Conservation (phyloP, 2,797 vertebrate genomes). For the Myiotriccus ornatus region DNA sequence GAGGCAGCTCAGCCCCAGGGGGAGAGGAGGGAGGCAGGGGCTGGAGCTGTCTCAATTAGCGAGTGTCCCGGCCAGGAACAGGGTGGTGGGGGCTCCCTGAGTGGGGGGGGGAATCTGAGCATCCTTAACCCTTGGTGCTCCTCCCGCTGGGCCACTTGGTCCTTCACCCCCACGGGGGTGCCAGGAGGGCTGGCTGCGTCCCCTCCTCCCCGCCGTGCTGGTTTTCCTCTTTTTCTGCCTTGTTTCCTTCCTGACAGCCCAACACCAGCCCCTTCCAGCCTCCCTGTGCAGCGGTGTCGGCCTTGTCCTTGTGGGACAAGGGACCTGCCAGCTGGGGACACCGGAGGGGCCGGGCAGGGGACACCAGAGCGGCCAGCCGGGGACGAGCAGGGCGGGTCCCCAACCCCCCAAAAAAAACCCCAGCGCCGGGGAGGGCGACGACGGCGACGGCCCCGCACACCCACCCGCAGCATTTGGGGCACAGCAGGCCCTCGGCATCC, state of each 20-base stretch:
- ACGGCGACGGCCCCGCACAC: not conserved
- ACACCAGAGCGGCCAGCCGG: no score
- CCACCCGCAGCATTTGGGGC: accelerated
- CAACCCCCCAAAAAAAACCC: not conserved
- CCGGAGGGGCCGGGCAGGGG: not conserved
- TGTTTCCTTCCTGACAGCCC: not conserved
- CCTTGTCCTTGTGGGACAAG: not conserved
- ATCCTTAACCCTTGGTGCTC: not conserved
- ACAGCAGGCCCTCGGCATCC: not conserved
- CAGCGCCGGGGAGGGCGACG: accelerated
- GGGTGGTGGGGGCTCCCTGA: not conserved
- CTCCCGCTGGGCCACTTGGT: accelerated
- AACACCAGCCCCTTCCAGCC: not conserved
- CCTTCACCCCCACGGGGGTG: not conserved
- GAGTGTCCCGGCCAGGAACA: not conserved
- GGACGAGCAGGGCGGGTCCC: no score
- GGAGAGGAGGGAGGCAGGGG: conserved; percentile 17
- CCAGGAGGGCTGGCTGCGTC: not conserved
- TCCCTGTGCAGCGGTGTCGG: not conserved
- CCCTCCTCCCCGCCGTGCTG: not conserved
- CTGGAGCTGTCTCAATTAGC: conserved; percentile 53
- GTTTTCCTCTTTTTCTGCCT: not conserved
- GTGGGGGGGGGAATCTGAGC: not conserved
- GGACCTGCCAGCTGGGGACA: not conserved
- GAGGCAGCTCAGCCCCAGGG: conserved; percentile 75